Evolutionary conservation across 1,140 invertebrate species (phyloP), one percentile per base, ranked within the genome.

Genomic region (Zaprionus inermis): DNA sequence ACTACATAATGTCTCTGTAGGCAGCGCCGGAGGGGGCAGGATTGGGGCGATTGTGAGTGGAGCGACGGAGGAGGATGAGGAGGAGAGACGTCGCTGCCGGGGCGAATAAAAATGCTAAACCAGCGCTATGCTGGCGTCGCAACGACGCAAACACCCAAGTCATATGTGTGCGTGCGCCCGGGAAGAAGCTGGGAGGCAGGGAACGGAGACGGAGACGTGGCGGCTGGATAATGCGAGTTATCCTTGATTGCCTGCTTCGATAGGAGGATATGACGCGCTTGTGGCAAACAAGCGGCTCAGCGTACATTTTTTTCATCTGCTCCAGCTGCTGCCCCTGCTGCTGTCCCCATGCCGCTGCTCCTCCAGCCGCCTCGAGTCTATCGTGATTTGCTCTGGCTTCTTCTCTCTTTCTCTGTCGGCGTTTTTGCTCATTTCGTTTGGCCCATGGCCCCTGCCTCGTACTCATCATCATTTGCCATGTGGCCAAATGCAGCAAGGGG

Each of bases 1-100:
- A 88, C 82, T 85, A 81, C 81, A 86, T 86, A 88, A 89, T 88
- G 84, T 88, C 79, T 85, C 76, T 76, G 75, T 88, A 82, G 78
- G 79, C 79, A 49, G 20, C n/a, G n/a, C n/a, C n/a, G 38, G 38
- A 44, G 38, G n/a, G 38, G 38, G 38, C 38, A 16, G n/a, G 6
- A 16, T n/a, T n/a, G n/a, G n/a, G 36, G 12, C 14, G 14, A 46
- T 11, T 46, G 16, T 16, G n/a, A 18, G 41, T 9, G 41, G 65
- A 28, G 64, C 38, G n/a, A n/a, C n/a, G 24, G 24, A 28, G 24
- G 5, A 28, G 24, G 24, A 4, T 4, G 22, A 20, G 32, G 49
- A 57, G 52, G 12, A 34, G 56, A 57, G 44, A 18, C n/a, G 32
- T 34, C 34, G 56, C 30, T 16, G 46, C 32, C 14, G 70, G 58